Evolutionary conservation across 2,888 invertebrate genomes (phyloP).

Genomic region (Synergus gifuensis): DNA sequence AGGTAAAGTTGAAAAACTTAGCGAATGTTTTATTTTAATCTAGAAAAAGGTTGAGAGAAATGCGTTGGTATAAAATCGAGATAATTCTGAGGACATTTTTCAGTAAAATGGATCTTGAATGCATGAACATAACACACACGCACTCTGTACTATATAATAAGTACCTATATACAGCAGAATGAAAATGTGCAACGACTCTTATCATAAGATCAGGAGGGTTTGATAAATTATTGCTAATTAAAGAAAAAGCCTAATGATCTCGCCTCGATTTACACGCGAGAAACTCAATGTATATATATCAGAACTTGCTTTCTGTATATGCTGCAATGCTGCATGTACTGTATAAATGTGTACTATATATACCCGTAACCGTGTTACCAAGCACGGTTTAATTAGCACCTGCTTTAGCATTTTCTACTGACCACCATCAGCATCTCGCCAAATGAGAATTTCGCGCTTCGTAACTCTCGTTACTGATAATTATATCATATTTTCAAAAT

Average conservation of each 20-base stretch:
- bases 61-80: conserved; percentile 3
- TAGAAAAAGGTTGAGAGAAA: background rate
- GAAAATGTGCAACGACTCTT: conserved; percentile 19
- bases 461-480: conserved; percentile 3
- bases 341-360: conserved; percentile 2
- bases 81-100: conserved; percentile 3
- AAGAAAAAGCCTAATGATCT: conserved; percentile 67
- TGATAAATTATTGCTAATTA: conserved; percentile 71
- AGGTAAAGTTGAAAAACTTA: background rate
- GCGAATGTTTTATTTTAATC: conserved; percentile 15
- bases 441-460: conserved; percentile 53
- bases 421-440: conserved; percentile 54
- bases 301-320: conserved; percentile 3
- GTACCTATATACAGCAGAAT: background rate
- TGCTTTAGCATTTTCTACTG: conserved; percentile 57
- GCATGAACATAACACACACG: background rate
- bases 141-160: conserved; percentile 4
- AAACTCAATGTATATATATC: conserved; percentile 24
- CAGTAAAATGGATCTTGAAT: conserved; percentile 6
- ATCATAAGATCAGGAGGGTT: conserved; percentile 43
- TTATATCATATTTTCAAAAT: conserved; percentile 4
- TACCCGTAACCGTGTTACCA: conserved; percentile 42
- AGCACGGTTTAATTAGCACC: conserved; percentile 60
- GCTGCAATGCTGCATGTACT: background rate
- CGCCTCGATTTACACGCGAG: conserved; percentile 60